Percentiles rank a stretch among this genome's conserved stretches.
These are phyloP conservation scores for Glossosoma conforme DNA, from an alignment of 1,140 invertebrate genomes.

Conservation along the genomic window DNA sequence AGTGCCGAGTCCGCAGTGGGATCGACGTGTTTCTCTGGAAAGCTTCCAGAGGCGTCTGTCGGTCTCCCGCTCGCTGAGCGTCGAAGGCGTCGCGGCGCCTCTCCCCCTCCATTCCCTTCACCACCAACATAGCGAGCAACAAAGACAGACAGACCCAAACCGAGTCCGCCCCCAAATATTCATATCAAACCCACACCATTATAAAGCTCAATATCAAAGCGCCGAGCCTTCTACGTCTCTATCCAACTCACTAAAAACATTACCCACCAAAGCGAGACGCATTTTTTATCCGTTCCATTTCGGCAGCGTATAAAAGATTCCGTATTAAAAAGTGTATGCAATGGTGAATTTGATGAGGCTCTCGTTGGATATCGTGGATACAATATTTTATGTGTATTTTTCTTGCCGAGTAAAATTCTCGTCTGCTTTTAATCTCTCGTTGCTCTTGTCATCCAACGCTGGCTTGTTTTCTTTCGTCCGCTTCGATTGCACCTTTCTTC, in stretches of 20 bases:
- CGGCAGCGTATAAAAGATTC: background rate
- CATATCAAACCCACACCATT: slow-evolving; percentile 12
- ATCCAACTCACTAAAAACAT: background rate
- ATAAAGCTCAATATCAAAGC: slow-evolving; percentile 14
- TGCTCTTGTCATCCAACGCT: no score
- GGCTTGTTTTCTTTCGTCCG: no score
- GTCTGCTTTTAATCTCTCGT: slow-evolving; percentile 24
- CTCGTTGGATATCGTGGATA: background rate
- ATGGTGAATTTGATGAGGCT: slow-evolving; percentile 20
- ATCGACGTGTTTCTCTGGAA: slow-evolving; percentile 21
- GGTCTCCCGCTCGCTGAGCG: slow-evolving; percentile 27
- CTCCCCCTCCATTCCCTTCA: slow-evolving; percentile 11
- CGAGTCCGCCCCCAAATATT: slow-evolving; percentile 10
- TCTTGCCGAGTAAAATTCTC: background rate
- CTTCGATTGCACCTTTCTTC: no score
- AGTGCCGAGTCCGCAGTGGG: background rate
- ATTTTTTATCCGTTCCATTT: background rate
- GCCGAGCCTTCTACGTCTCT: background rate
- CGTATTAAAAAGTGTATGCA: slow-evolving; percentile 22
- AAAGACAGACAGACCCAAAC: slow-evolving; percentile 12
- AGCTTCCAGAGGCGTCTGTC: slow-evolving; percentile 30
- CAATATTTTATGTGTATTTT: background rate
- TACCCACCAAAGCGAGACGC: background rate
- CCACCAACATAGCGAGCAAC: slow-evolving; percentile 12
- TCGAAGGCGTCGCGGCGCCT: slow-evolving; percentile 24